Evolutionary conservation across 1,140 invertebrate species (phyloP).

Genomic region (Euglossa dilemma): DNA sequence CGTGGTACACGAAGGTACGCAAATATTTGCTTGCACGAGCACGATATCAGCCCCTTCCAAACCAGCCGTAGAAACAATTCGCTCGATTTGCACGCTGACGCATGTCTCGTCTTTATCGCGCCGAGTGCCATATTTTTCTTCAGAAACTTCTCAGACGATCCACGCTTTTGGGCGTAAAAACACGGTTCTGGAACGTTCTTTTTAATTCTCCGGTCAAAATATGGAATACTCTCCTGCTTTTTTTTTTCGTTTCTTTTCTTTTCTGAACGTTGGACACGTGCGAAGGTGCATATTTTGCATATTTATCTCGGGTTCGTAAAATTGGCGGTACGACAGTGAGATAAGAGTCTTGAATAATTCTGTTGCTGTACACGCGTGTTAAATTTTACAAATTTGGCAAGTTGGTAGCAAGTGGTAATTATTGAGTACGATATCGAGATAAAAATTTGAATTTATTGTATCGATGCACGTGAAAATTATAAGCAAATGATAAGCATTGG

Average conservation of each 20-base stretch:
- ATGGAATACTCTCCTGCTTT: too few species aligned
- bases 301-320: neutral
- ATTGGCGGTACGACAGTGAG: neutral
- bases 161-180: neutral
- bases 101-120: constrained; percentile 32
- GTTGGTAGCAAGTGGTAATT: too few species aligned
- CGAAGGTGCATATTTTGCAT: neutral
- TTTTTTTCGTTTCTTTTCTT: too few species aligned
- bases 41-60: constrained; percentile 38
- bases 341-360: too few species aligned
- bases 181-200: neutral
- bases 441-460: too few species aligned
- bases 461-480: too few species aligned
- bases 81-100: constrained; percentile 40
- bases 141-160: neutral
- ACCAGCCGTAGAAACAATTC: constrained; percentile 39
- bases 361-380: too few species aligned
- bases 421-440: too few species aligned
- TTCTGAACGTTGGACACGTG: too few species aligned
- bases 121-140: constrained; percentile 11
- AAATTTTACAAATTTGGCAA: too few species aligned
- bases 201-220: neutral
- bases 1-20: constrained; percentile 23
- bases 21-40: constrained; percentile 44
- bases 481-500: too few species aligned